Base-by-base conservation (phyloP, 2,888 invertebrate genomes). In the Megamerina dolium region DNA sequence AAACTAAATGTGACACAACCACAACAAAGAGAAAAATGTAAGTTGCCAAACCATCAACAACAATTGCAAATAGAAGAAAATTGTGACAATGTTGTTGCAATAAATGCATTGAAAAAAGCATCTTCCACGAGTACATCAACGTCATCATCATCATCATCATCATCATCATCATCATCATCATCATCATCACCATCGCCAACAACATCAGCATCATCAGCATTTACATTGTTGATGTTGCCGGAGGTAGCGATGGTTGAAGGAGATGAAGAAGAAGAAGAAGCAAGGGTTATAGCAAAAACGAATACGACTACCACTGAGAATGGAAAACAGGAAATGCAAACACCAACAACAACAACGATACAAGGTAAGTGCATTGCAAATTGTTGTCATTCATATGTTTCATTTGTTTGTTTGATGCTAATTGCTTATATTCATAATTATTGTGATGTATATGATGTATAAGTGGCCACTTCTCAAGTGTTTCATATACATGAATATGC, bases 91-190 rank as follows among this genome's bases (percentile, higher is more conserved):
- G 8, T n/a, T n/a, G n/a, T n/a, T n/a, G n/a, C n/a, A n/a, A n/a
- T n/a, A n/a, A n/a, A n/a, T n/a, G n/a, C 4, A 33, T 5, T 10
- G 17, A 18, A 12, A 20, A 35, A n/a, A n/a, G n/a, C n/a, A 18
- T 13, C 5, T 35, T 13, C 8, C 19, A 35, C 18, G 20, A 35
- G 20, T 13, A 13, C 20, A 20, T 35, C 35, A 35, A 35, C 5
- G 6, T n/a, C 13, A 19, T 19, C 13, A 33, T 14, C 4, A 17
- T 4, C 23, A 23, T 23, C 23, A 6, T 23, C 35, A 43, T 6
- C 33, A 19, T 2, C 32, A 31, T 2, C 30, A 43, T 10, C 43
- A 34, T 4, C 37, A 42, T 12, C 37, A 31, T 10, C 31, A 32
- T 2, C 26, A 17, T 4, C 37, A 26, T 12, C 37, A 37, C 4